Base-by-base conservation (phyloP, 92 coral and sea anemone species). In the Phenganax stokvisi region DNA sequence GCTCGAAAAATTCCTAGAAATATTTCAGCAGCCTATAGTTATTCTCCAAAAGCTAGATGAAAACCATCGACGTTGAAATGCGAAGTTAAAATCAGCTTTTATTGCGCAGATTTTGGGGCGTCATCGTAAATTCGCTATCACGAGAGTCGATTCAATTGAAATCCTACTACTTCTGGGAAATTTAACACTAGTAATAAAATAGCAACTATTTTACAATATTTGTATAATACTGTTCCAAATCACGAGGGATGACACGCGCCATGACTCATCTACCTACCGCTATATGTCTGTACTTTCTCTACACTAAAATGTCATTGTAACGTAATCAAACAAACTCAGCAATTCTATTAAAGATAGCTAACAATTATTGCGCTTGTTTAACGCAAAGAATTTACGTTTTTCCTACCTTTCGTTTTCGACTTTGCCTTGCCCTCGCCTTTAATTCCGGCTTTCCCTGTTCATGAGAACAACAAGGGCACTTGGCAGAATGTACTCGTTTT, bases 391-490 rank as follows among this genome's bases (percentile, higher is more conserved):
- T 62, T 53, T 28, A 58, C 11, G 17, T 6, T 54, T n/a, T 44
- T 66, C 74, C 52, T 6, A 70, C 75, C 77, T 83, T 69, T 87
- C 90, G 97, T 92, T 87, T 87, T 71, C 79, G 88, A 75, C 84
- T 85, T 71, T 86, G 89, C 86, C 85, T 87, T 85, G 89, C 89
- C 86, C 85, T 87, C 83, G 89, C 89, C 85, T 89, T 86, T 86
- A 81, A 86, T 81, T 88, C 97, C 90, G 92, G 89, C 82, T 96
- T 93, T 44, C 83, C 89, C 67, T 88, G 96, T 56, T 88, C 87
- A 55, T 90, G 86, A 28, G 91, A 87, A 80, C 99, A 96, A 87
- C 99, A 96, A 72, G 99, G 90, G 75, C 99, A 96, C 88, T 92
- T 90, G 74, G 88, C 64, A 66, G 99, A 89, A 89, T 96, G 99